A percentile compares a stretch with the other conserved stretches of the same genome.
These are phyloP conservation scores for Erebia aethiops DNA, from an alignment of 2,888 invertebrate species.

Conservation along the genomic window DNA sequence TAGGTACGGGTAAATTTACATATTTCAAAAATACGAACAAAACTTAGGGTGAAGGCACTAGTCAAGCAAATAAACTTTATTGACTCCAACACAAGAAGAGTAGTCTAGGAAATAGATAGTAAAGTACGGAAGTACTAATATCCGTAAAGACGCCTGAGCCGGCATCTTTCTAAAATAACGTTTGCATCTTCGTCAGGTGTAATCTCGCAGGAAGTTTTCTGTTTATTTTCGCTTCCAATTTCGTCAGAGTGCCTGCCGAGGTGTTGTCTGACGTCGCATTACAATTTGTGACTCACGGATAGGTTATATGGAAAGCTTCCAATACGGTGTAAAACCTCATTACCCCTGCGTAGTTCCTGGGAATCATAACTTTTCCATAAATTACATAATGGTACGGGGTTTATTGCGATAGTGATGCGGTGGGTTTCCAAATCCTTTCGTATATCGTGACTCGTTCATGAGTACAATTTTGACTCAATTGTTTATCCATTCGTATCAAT, in stretches of 20 bases:
- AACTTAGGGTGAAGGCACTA: background rate
- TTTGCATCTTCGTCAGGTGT: slow-evolving; percentile 72
- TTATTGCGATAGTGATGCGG: too few relatives aligned
- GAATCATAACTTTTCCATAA: too few relatives aligned
- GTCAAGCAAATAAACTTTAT: slow-evolving; percentile 9
- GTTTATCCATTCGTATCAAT: too few relatives aligned
- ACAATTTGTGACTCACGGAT: slow-evolving; percentile 35
- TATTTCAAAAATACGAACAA: background rate
- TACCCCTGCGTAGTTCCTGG: too few relatives aligned
- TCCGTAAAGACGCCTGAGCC: slow-evolving; percentile 33
- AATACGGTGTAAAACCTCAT: background rate
- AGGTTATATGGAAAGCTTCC: background rate
- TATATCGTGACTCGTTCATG: too few relatives aligned
- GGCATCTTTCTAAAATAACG: slow-evolving; percentile 56
- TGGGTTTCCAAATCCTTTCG: too few relatives aligned
- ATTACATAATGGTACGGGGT: too few relatives aligned
- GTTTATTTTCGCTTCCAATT: slow-evolving; percentile 82
- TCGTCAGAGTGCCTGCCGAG: slow-evolving; percentile 76
- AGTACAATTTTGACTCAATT: too few relatives aligned
- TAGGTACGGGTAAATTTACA: background rate
- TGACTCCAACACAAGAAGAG: slow-evolving; percentile 15
- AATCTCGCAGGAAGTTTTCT: slow-evolving; percentile 76
- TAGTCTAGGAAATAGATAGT: slow-evolving; percentile 26
- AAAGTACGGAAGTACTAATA: slow-evolving; percentile 26
- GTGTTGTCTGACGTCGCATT: slow-evolving; percentile 72